A percentile compares a stretch with the other conserved stretches of the same genome.
Evolutionary conservation across 2,113 vertebrate species (phyloP).

Genomic region (Oryzias javanicus): DNA sequence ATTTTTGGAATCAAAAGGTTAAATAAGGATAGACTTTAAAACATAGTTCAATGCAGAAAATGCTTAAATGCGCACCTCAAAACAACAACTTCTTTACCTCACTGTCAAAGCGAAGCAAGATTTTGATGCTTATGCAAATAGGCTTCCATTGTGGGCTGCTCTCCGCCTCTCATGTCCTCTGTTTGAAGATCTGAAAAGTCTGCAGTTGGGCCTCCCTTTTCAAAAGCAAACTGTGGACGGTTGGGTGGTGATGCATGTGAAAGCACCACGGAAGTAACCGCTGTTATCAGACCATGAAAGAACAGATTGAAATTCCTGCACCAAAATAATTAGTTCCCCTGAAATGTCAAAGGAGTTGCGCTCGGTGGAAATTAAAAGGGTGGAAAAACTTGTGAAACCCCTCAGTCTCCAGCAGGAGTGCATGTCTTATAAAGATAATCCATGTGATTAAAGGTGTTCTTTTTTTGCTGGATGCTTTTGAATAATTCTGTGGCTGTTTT

Average conservation of each 20-base stretch:
- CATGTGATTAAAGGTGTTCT: conserved; percentile 1
- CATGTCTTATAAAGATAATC: conserved; percentile 4
- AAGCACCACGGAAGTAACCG: conserved; percentile 14
- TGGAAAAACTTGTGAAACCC: conserved; percentile 14
- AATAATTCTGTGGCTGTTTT: conserved; percentile 23
- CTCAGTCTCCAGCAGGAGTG: neutral
- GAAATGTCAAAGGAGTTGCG: conserved; percentile 6
- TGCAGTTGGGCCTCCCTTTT: neutral
- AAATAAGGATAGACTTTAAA: neutral
- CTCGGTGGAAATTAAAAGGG: neutral
- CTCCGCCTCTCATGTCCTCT: neutral
- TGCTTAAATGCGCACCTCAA: neutral
- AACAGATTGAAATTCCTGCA: conserved; percentile 7
- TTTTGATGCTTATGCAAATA: neutral
- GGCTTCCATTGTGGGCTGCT: neutral
- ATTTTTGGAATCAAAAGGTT: conserved; percentile 3
- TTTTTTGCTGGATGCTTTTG: neutral
- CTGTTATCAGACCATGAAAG: conserved; percentile 23
- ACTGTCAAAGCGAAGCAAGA: neutral
- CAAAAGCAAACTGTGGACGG: conserved; percentile 8
- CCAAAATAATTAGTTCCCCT: conserved; percentile 17
- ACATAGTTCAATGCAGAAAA: conserved; percentile 2
- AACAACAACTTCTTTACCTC: conserved; percentile 1
- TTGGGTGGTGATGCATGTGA: conserved; percentile 2
- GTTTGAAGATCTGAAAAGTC: conserved; percentile 12